Percentiles rank a stretch among this genome's conserved stretches.
These are phyloP conservation scores for Eriocheir sinensis DNA, from an alignment of 1,140 invertebrate species.

Conservation along the genomic window DNA sequence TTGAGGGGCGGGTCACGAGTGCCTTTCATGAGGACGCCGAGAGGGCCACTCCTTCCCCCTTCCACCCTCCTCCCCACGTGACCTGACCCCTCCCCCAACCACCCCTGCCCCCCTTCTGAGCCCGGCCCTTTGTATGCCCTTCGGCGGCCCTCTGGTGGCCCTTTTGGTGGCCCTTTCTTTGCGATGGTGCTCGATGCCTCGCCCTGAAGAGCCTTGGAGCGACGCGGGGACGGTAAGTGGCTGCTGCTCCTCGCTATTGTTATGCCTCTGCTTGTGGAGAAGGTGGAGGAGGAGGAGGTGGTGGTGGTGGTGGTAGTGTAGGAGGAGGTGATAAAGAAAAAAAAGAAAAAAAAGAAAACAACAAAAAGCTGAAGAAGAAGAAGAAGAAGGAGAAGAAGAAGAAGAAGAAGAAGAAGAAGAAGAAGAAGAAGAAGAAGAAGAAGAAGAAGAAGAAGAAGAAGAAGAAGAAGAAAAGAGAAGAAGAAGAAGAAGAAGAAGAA, in stretches of 20 bases:
- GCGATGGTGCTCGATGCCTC: not conserved
- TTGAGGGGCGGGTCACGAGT: not conserved
- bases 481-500: not conserved
- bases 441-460: not conserved
- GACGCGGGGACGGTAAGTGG: not conserved
- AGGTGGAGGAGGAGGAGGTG: not conserved
- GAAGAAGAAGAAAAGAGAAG: not conserved
- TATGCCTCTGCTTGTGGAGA: not conserved
- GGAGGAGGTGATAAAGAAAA: not conserved
- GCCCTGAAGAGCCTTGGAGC: no score
- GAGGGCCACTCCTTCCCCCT: not conserved
- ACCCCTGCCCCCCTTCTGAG: not conserved
- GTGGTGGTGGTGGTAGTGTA: not conserved
- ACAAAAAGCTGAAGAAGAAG: not conserved
- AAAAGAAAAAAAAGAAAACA: not conserved
- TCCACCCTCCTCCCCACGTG: not conserved
- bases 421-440: no score
- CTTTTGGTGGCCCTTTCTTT: not conserved
- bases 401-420: no score
- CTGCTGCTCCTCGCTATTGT: not conserved
- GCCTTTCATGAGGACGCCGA: not conserved
- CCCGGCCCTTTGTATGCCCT: not conserved
- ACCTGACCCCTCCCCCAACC: not conserved
- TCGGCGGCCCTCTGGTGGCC: not conserved
- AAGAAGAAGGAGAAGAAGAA: no score